Conservation (phyloP, 2,888 invertebrate species). For the Idaea straminata region DNA sequence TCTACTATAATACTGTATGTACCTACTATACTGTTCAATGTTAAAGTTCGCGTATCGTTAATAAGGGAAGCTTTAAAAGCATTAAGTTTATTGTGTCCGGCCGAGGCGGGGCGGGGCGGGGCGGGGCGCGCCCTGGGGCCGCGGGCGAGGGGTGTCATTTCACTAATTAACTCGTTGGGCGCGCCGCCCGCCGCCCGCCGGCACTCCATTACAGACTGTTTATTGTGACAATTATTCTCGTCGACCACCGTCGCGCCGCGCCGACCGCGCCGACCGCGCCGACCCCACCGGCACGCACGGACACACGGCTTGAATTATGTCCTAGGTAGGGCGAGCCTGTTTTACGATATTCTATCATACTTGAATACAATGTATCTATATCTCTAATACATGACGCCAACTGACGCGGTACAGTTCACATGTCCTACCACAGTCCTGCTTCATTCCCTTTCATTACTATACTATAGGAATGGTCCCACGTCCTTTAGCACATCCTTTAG, state of each 20-base stretch:
- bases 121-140: constrained; percentile 15
- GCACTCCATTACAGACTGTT: constrained; percentile 71
- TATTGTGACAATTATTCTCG: constrained; percentile 71
- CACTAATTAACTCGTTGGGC: constrained; percentile 64
- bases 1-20: too few relatives aligned
- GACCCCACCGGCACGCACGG: constrained; percentile 12
- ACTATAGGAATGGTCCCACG: too few relatives aligned
- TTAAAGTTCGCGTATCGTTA: constrained; percentile 9
- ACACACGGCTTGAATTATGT: too few relatives aligned
- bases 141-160: constrained; percentile 46
- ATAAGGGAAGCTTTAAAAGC: constrained; percentile 6
- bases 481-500: too few relatives aligned
- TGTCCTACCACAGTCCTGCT: too few relatives aligned
- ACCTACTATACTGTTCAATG: background rate
- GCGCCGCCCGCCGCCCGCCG: constrained; percentile 45
- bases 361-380: too few relatives aligned
- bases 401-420: too few relatives aligned
- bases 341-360: too few relatives aligned
- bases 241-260: constrained; percentile 24
- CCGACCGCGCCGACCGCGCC: constrained; percentile 13
- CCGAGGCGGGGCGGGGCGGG: constrained; percentile 16
- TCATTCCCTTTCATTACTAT: too few relatives aligned
- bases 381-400: too few relatives aligned
- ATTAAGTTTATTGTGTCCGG: constrained; percentile 5
- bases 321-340: too few relatives aligned